Conservation (phyloP, 2,888 invertebrate species). For the Pachycephus smyrnensis region DNA sequence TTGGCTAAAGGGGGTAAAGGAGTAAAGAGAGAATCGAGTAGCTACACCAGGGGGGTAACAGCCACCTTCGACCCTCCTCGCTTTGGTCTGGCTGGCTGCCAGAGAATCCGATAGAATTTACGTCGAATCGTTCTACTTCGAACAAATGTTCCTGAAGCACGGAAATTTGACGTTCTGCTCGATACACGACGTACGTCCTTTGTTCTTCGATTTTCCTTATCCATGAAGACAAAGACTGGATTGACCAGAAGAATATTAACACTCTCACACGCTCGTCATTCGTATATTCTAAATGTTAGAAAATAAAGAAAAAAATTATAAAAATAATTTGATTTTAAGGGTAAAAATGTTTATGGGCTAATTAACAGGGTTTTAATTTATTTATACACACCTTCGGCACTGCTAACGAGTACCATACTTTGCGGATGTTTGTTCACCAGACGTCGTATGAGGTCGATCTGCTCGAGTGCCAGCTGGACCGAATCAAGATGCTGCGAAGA, state of each 20-base stretch:
- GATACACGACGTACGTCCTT: background rate
- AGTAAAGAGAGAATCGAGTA: background rate
- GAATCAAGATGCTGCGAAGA: conserved; percentile 71
- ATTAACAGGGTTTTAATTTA: background rate
- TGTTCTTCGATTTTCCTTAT: background rate
- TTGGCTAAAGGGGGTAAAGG: background rate
- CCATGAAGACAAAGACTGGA: background rate
- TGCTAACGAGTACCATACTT: conserved; percentile 66
- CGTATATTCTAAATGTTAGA: background rate
- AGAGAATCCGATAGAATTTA: conserved; percentile 3
- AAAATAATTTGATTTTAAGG: background rate
- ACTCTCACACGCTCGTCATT: background rate
- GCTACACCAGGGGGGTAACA: background rate
- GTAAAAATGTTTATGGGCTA: background rate
- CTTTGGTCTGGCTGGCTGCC: background rate
- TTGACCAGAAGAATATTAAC: background rate
- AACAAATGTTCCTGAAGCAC: background rate
- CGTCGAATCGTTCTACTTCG: conserved; percentile 1
- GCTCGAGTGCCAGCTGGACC: conserved; percentile 71
- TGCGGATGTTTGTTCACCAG: conserved; percentile 69
- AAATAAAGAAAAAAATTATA: background rate
- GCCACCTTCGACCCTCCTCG: conserved; percentile 1
- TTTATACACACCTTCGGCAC: conserved; percentile 63
- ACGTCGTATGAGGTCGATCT: conserved; percentile 72
- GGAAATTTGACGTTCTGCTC: background rate